A percentile compares a stretch with the other conserved stretches of the same genome.
These are phyloP conservation scores for Lysandra bellargus DNA, from an alignment of 2,888 invertebrate genomes.

Conservation along the genomic window DNA sequence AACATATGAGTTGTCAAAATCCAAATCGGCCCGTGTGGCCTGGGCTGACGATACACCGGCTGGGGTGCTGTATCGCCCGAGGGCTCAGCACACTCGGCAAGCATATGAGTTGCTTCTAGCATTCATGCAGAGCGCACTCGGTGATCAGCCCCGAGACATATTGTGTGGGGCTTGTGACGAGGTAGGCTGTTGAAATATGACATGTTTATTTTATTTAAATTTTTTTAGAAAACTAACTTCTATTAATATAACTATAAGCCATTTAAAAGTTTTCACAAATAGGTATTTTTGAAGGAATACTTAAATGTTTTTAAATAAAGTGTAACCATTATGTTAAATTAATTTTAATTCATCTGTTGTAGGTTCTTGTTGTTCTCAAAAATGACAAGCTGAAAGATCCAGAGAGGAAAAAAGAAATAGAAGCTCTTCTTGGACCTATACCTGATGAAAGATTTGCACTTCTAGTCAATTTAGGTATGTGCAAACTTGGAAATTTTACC, in stretches of 20 bases:
- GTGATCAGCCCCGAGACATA: slow-evolving; percentile 98
- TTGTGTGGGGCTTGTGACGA: slow-evolving; percentile 99
- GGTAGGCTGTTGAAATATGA: slow-evolving; percentile 71
- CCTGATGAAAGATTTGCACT: slow-evolving; percentile 96
- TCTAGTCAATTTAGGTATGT: slow-evolving; percentile 91
- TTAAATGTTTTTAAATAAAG: neutral
- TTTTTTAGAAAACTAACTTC: too few relatives aligned
- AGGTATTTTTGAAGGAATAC: too few relatives aligned
- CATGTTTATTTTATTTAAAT: neutral
- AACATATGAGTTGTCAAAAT: slow-evolving; percentile 93
- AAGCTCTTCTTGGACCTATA: slow-evolving; percentile 89
- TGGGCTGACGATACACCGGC: slow-evolving; percentile 94
- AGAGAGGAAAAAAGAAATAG: slow-evolving; percentile 95
- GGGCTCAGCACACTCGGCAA: slow-evolving; percentile 98
- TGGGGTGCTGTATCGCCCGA: slow-evolving; percentile 96
- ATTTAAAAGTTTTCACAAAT: too few relatives aligned
- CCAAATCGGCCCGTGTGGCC: slow-evolving; percentile 91
- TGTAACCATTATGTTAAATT: neutral
- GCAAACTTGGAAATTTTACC: neutral
- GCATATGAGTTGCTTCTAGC: slow-evolving; percentile 97
- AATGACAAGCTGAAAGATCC: slow-evolving; percentile 96
- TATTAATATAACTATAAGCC: too few relatives aligned
- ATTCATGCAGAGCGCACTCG: slow-evolving; percentile 97
- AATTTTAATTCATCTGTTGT: slow-evolving; percentile 32
- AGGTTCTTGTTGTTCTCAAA: slow-evolving; percentile 91